Conservation (phyloP, 2,888 invertebrate genomes). For the Colostygia pectinataria region DNA sequence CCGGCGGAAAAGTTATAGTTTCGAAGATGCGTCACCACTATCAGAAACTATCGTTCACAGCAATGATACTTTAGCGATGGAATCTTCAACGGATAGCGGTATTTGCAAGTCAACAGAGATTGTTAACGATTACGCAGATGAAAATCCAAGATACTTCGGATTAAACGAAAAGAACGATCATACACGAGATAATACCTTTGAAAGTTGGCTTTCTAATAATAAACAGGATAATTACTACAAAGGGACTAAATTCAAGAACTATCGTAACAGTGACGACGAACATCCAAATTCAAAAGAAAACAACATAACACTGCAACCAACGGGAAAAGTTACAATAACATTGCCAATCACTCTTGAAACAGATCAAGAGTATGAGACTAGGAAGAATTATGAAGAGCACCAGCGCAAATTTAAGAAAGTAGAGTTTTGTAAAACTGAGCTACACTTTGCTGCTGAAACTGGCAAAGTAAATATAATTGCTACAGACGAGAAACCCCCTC, state of each 20-base stretch:
- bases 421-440: slow-evolving; percentile 94
- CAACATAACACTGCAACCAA: slow-evolving; percentile 64
- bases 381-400: slow-evolving; percentile 53
- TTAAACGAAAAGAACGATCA: slow-evolving; percentile 47
- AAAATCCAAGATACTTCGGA: slow-evolving; percentile 41
- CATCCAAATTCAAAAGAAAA: slow-evolving; percentile 54
- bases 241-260: slow-evolving; percentile 51
- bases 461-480: slow-evolving; percentile 94
- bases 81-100: slow-evolving; percentile 91
- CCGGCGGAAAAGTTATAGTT: slow-evolving; percentile 90
- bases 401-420: slow-evolving; percentile 87
- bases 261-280: slow-evolving; percentile 53
- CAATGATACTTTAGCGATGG: slow-evolving; percentile 82
- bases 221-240: slow-evolving; percentile 55
- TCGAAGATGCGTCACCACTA: slow-evolving; percentile 75
- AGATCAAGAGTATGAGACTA: slow-evolving; percentile 47
- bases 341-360: slow-evolving; percentile 62
- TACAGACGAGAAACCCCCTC: slow-evolving; percentile 93
- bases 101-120: slow-evolving; percentile 88
- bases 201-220: slow-evolving; percentile 72
- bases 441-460: slow-evolving; percentile 93
- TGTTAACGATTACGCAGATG: slow-evolving; percentile 67
- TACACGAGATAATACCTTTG: slow-evolving; percentile 62
- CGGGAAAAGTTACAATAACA: slow-evolving; percentile 70
- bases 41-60: slow-evolving; percentile 58